Base-by-base conservation (phyloP, 2,797 vertebrate genomes). In the Melanotaenia boesemani region DNA sequence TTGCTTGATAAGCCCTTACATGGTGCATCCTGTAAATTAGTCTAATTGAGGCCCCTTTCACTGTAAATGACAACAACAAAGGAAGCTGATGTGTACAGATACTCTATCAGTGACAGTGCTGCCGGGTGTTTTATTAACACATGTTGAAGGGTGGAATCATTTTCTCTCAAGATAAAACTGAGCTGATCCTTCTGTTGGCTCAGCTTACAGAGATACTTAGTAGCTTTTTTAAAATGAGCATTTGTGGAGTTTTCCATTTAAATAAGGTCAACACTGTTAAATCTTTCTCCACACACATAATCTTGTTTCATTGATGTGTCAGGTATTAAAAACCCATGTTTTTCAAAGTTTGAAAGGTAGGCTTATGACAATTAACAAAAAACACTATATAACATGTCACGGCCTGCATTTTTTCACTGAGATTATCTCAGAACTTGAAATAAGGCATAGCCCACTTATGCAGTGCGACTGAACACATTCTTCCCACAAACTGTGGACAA, bases 161-260 rank as follows among this genome's bases (percentile, higher is more conserved):
- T 82, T 88, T 83, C 22, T 50, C 63, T 67, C 16, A 32, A 89
- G 86, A 89, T 89, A 92, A 89, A 86, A 79, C 63, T 32, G 30
- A 80, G 68, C 70, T 67, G 66, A 63, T 48, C 56, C 62, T 30
- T 28, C 36, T 66, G 15, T 57, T 73, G 61, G 56, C 69, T 57
- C 32, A 64, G 11, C 12, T 59, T n/a, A 70, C 26, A 26, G 22
- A 16, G 0, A 57, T 72, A 55, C 50, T 61, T 67, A 1, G 16
- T 48, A 76, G 46, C n/a, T 50, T 1, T 26, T 18, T 6, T 36
- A 50, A 72, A 11, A 50, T 57, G 1, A 71, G 9, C 24, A 13
- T 3, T 22, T 18, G 6, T n/a, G 10, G 10, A 22, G 16, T 26
- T 64, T 36, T 28, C 46, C 18, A 46, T 18, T 20, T 46, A 13